Evolutionary conservation across 2,113 vertebrate genomes (phyloP), one percentile per base, ranked within the genome.

Genomic region (Microcebus griseorufus): DNA sequence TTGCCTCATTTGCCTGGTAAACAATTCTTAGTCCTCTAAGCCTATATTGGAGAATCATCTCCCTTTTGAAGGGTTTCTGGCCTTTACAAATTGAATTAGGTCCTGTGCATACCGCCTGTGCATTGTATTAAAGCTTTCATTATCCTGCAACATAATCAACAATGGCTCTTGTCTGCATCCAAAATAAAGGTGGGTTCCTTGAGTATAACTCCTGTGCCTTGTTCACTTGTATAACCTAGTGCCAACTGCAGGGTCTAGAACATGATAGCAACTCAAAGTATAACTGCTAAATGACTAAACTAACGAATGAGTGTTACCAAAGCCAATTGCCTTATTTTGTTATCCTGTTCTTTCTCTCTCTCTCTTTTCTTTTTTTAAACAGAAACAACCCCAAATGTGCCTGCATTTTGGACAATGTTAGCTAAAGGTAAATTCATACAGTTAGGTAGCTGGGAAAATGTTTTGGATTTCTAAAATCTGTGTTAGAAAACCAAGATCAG

Each of bases 321-420:
- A 69, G 6, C 22, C 39, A 87, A 83, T 83, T 58, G 88, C 14
- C 83, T 93, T 94, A 94, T 55, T 90, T 75, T 88, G 32, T 97
- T 78, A 90, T 88, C 62, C 20, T 96, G 48, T 97, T 92, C 65
- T 93, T 27, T 96, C 91, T 94, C 11, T 29, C 62, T 29, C 60
- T 62, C 60, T 62, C 60, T 62, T 10, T 53, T 45, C 45, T 79
- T 55, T 79, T 92, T 84, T 78, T 75, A 65, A 96, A 95, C 95
- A 96, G 97, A n/a, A 70, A 2, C 73, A 96, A 96, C 79, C 45
- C 92, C 87, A 96, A 94, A 95, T 94, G 86, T 94, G n/a, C 45
- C 93, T 95, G 92, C 16, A 42, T 97, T 97, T 95, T 96, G 97
- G 97, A 96, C 78, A 95, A 73, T 76, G 58, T 96, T 98, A 97